Conservation (phyloP, 2,888 invertebrate species). For the Stomorhina lunata region DNA sequence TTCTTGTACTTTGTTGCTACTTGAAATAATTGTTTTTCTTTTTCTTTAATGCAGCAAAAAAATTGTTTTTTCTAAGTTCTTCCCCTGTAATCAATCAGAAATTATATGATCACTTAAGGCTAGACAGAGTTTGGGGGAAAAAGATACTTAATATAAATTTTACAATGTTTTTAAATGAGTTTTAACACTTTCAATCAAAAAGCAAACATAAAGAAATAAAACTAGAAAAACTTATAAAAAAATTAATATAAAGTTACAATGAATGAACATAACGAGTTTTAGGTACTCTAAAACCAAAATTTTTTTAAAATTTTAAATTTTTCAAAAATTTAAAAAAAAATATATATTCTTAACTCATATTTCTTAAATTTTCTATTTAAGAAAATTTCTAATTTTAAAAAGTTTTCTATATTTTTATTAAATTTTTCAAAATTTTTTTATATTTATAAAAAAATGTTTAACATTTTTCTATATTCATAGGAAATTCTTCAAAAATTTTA, state of each 20-base stretch:
- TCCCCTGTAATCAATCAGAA: constrained; percentile 41
- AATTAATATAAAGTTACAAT: neutral
- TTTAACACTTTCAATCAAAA: constrained; percentile 37
- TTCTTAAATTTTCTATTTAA: no score
- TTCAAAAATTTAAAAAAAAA: no score
- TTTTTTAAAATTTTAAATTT: no score
- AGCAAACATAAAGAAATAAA: neutral
- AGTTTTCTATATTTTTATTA: no score
- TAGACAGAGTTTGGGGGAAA: constrained; percentile 10
- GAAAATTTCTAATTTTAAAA: no score
- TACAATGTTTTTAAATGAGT: constrained; percentile 35
- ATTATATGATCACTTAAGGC: constrained; percentile 24
- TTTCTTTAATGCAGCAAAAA: constrained; percentile 3
- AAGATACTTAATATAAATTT: neutral
- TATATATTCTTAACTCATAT: no score
- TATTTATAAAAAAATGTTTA: no score
- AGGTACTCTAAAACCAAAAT: neutral
- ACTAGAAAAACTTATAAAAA: neutral
- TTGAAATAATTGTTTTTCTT: constrained; percentile 24
- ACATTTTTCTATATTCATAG: no score
- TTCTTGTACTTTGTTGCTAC: neutral
- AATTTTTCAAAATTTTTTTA: no score
- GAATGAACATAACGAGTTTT: neutral
- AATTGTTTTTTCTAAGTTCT: constrained; percentile 21
- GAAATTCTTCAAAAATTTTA: no score